Evolutionary conservation across 1,140 invertebrate species (phyloP), one percentile per base, ranked within the genome.

Genomic region (Spodoptera litura): DNA sequence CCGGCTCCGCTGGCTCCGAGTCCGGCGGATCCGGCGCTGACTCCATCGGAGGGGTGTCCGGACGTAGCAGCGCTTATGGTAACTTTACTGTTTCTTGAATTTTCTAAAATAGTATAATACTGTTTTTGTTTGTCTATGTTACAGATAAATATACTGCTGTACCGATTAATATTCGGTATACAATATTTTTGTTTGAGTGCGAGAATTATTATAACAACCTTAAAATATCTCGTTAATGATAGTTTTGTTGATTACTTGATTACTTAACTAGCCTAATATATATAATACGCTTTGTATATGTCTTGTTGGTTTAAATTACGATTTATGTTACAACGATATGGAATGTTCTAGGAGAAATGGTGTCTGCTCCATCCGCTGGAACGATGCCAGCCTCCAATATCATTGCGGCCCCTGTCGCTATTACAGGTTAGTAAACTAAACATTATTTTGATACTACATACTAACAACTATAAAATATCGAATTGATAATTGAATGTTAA

Each of bases 21-120:
- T 98, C 97, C 93, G 97, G 97, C 56, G 98, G 97, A 70, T 98
- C 98, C 91, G 98, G 97, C 55, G 97, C 97, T 56, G 98, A 98
- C 87, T 98, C 97, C 85, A 98, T 98, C 82, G 98, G 97, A 59
- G 98, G 98, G n/a, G 97, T 98, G 80, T 98, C 98, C 13, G 98
- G 98, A 38, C 95, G 98, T 49, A 98, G 98, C 93, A 98, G 98
- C 85, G 97, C 97, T 1, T 99, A 98, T 91, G 98, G 97, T 82
- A 97, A 97, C 61, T 8, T 59, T 4, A 27, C 11, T 31, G 4
- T 20, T n/a, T n/a, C n/a, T n/a, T n/a, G n/a, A n/a, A n/a, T 5
- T n/a, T n/a, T n/a, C 12, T 27, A 12, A 27, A 12, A 20, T 56
- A 61, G 0, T 13, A 35, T 13, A 61, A 20, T 44, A 44, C 4